phyloP scores from a whole-genome alignment of 2,113 vertebrate species.

The Stegostoma tigrinum region DNA sequence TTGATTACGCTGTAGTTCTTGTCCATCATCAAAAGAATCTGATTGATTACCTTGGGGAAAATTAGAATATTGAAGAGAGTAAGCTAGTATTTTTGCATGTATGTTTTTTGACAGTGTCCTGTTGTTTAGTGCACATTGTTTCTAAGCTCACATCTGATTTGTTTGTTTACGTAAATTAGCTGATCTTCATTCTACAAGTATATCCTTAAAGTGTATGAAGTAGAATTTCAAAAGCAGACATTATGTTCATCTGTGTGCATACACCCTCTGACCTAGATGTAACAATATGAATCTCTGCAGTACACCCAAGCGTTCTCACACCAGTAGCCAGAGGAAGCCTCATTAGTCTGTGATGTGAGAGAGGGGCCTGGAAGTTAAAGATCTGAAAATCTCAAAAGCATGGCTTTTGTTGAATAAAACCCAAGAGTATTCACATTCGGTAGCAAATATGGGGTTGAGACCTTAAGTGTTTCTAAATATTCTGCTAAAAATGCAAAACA shows the following conservation, averaged over 20 bases:
- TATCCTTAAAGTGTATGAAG: background rate
- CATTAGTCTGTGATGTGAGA: background rate
- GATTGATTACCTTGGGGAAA: background rate
- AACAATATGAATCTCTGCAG: background rate
- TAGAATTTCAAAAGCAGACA: background rate
- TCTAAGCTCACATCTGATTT: background rate
- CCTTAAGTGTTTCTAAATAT: background rate
- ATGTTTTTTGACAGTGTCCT: background rate
- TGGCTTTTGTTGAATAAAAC: conserved; percentile 5
- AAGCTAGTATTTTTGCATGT: background rate
- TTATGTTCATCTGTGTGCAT: background rate
- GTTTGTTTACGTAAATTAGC: background rate
- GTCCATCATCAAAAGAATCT: background rate
- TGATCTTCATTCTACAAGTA: background rate
- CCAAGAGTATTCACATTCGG: background rate
- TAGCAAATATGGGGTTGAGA: background rate
- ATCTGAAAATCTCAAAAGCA: background rate
- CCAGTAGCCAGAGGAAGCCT: background rate
- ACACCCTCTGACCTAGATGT: background rate
- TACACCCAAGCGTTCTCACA: background rate
- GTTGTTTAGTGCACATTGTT: background rate
- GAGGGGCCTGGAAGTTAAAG: background rate
- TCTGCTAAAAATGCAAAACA: background rate
- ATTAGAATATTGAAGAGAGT: background rate
- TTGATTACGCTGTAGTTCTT: background rate